These are phyloP conservation scores for Anomalospiza imberbis DNA, from an alignment of 2,797 vertebrate species.

Conservation along the genomic window DNA sequence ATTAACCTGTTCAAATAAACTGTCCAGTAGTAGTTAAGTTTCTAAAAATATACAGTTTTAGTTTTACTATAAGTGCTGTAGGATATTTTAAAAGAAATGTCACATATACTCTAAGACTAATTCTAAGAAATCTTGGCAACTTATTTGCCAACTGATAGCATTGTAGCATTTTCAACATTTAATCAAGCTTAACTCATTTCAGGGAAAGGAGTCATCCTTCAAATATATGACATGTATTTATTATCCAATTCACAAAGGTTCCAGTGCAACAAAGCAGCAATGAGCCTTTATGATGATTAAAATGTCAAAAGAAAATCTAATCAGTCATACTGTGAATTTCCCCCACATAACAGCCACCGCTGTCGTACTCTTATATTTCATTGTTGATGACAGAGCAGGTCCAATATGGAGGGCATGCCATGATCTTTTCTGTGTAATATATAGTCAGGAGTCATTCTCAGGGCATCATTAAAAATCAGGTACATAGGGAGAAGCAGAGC, in stretches of 20 bases:
- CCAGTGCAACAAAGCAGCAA: constrained; percentile 25
- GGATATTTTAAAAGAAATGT: not conserved
- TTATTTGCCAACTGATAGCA: not conserved
- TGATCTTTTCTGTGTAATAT: not conserved
- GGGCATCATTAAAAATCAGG: not conserved
- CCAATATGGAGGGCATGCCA: not conserved
- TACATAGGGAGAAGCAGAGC: not conserved
- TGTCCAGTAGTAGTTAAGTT: not conserved
- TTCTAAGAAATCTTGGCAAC: not conserved
- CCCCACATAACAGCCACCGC: not conserved
- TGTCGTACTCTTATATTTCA: not conserved
- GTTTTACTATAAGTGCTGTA: not conserved
- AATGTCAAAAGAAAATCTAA: constrained; percentile 38
- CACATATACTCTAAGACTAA: not conserved
- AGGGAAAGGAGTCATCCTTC: constrained; percentile 11
- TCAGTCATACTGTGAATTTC: constrained; percentile 8
- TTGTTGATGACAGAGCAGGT: not conserved
- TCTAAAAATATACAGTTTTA: not conserved
- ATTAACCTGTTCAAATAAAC: not conserved
- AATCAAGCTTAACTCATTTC: constrained; percentile 16
- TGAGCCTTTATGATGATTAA: constrained; percentile 33
- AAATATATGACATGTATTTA: constrained; percentile 27
- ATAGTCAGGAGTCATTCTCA: not conserved
- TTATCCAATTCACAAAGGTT: constrained; percentile 40
- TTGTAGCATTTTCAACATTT: not conserved